phyloP scores from a whole-genome alignment of 1,140 invertebrate species.

The Argopecten irradians region DNA sequence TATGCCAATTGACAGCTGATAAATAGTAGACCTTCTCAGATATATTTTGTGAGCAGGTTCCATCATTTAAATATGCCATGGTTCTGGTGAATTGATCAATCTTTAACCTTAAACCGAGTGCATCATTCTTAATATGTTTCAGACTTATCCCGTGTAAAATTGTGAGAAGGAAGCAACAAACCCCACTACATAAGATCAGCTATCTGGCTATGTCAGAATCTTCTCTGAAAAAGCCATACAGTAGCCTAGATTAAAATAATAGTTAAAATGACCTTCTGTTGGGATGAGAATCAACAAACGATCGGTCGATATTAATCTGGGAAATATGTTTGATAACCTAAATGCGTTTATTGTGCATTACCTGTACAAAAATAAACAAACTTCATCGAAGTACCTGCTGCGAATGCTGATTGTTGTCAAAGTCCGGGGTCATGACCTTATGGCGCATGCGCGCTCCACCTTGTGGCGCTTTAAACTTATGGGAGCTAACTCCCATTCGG shows the following conservation, averaged over 20 bases:
- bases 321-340: not conserved
- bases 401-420: not conserved
- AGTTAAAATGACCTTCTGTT: not conserved
- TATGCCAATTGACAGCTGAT: too few species aligned
- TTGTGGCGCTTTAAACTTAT: not conserved
- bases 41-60: too few species aligned
- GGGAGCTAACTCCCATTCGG: not conserved
- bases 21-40: too few species aligned
- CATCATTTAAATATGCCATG: too few species aligned
- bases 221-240: not conserved
- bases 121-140: too few species aligned
- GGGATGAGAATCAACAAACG: not conserved
- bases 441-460: not conserved
- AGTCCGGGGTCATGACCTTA: conserved; percentile 12
- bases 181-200: too few species aligned
- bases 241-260: not conserved
- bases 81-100: too few species aligned
- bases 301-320: not conserved
- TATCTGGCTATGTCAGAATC: too few species aligned
- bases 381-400: not conserved
- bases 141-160: too few species aligned
- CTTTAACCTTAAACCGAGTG: too few species aligned
- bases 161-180: too few species aligned
- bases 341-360: not conserved
- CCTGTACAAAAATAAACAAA: not conserved